Evolutionary conservation across 2,797 vertebrate species (phyloP).

Genomic region (Glossophaga mutica): DNA sequence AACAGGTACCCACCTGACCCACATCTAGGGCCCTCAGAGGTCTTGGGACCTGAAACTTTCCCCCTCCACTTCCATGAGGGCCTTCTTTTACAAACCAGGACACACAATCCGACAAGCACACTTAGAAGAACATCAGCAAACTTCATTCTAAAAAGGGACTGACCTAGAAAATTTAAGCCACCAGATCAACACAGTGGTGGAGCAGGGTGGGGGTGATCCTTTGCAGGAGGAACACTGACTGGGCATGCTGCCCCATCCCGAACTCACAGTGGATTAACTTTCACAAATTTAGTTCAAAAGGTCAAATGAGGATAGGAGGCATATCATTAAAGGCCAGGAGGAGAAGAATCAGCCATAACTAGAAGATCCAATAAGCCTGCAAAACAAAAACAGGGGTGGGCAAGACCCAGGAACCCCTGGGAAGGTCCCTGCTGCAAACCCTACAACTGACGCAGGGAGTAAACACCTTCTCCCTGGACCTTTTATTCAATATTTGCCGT

Average conservation of each 20-base stretch:
- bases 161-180: neutral
- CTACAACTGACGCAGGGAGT: neutral
- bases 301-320: neutral
- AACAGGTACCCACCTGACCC: neutral
- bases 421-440: neutral
- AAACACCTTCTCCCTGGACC: neutral
- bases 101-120: neutral
- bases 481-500: conserved; percentile 35
- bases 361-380: neutral
- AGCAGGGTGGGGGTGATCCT: too few species aligned
- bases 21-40: neutral
- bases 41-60: rapidly evolving
- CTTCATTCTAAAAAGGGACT: neutral
- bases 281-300: neutral
- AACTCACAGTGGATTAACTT: neutral
- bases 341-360: neutral
- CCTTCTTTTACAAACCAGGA: neutral
- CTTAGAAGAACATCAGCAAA: neutral
- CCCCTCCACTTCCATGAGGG: neutral
- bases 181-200: neutral
- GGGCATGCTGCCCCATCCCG: neutral
- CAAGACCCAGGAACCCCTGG: neutral
- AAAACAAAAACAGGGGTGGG: too few species aligned
- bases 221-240: neutral
- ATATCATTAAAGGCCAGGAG: neutral